Conservation (phyloP, 2,113 vertebrate species). For the Numida meleagris region DNA sequence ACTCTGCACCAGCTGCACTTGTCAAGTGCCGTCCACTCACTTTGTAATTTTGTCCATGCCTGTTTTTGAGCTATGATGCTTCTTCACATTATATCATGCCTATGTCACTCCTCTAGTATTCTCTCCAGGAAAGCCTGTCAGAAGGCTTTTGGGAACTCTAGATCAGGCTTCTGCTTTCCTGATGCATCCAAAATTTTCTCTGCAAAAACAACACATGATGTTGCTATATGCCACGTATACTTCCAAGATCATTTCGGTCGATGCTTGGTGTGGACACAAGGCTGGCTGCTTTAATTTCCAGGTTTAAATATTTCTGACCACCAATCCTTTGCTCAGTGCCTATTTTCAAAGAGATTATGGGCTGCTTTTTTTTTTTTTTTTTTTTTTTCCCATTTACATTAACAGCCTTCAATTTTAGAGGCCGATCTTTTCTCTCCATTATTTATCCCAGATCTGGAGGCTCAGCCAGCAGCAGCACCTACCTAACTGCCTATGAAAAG, state of each 20-base stretch:
- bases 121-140: neutral
- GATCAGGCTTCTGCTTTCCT: neutral
- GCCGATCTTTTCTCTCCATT: neutral
- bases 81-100: neutral
- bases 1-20: neutral
- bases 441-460: neutral
- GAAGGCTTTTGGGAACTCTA: neutral
- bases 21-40: neutral
- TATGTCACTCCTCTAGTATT: neutral
- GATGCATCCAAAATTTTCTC: neutral
- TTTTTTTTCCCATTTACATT: neutral
- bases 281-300: neutral
- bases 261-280: neutral
- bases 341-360: neutral
- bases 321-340: neutral
- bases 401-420: neutral
- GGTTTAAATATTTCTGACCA: neutral
- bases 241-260: neutral
- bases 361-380: neutral
- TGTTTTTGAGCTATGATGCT: neutral
- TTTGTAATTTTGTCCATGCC: neutral
- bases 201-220: neutral
- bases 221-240: neutral
- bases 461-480: conserved; percentile 9
- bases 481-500: neutral